Conservation (phyloP, 2,797 vertebrate species). For the Tangara arthus region DNA sequence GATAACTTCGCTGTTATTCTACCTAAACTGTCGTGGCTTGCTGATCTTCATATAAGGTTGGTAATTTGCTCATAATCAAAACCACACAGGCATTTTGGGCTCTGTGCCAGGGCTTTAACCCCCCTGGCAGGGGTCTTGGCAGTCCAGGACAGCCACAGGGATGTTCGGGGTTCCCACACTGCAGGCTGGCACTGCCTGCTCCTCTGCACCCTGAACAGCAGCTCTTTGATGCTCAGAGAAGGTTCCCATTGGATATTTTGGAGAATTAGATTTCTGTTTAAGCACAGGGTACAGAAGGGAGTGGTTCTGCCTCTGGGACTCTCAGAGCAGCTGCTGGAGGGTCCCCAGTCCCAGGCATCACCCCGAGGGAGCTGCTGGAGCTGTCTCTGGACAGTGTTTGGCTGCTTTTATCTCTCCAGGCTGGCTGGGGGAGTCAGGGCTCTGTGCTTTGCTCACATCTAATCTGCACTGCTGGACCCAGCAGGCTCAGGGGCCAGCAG, state of each 20-base stretch:
- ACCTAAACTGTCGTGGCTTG: too few species aligned
- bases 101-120: too few species aligned
- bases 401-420: conserved; percentile 51
- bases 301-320: background rate
- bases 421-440: conserved; percentile 48
- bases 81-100: too few species aligned
- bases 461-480: conserved; percentile 38
- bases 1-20: too few species aligned
- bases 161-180: too few species aligned
- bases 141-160: too few species aligned
- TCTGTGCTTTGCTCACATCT: conserved; percentile 28
- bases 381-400: conserved; percentile 58
- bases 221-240: background rate
- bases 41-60: too few species aligned
- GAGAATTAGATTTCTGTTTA: background rate
- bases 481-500: conserved; percentile 30
- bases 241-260: background rate
- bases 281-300: background rate
- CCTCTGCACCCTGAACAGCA: background rate
- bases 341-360: background rate
- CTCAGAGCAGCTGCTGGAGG: background rate
- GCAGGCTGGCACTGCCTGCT: background rate
- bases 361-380: background rate
- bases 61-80: too few species aligned
- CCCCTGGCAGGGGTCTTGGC: too few species aligned